phyloP scores from a whole-genome alignment of 2,888 invertebrate genomes.

The Luperina testacea region DNA sequence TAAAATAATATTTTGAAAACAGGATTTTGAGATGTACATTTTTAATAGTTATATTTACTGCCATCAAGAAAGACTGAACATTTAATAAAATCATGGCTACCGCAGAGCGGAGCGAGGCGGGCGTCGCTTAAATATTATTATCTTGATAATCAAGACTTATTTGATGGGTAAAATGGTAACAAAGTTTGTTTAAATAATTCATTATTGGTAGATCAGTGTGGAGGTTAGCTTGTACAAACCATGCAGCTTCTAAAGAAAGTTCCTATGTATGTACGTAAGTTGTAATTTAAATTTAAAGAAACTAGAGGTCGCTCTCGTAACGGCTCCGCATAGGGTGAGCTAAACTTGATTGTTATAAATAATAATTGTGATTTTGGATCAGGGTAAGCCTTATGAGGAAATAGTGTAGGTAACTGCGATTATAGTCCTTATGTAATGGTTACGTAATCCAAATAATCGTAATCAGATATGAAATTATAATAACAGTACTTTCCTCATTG shows the following conservation, averaged over 20 bases:
- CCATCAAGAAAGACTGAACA: slow-evolving; percentile 64
- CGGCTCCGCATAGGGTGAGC: slow-evolving; percentile 76
- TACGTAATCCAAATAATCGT: slow-evolving; percentile 32
- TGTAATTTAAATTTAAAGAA: slow-evolving; percentile 87
- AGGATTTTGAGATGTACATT: slow-evolving; percentile 63
- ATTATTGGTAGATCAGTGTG: slow-evolving; percentile 89
- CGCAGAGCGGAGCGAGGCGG: slow-evolving; percentile 69
- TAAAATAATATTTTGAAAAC: slow-evolving; percentile 57
- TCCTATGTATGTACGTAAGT: slow-evolving; percentile 90
- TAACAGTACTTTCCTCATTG: background rate
- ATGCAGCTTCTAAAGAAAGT: slow-evolving; percentile 90
- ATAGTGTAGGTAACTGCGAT: slow-evolving; percentile 57
- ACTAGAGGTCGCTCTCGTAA: slow-evolving; percentile 83
- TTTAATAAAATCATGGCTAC: slow-evolving; percentile 49
- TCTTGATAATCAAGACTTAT: slow-evolving; percentile 84
- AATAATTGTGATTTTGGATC: slow-evolving; percentile 83
- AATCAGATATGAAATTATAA: slow-evolving; percentile 20
- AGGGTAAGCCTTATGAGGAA: slow-evolving; percentile 82
- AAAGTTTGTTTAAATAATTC: slow-evolving; percentile 84
- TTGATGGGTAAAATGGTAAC: slow-evolving; percentile 81
- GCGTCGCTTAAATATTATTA: slow-evolving; percentile 74
- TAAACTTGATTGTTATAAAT: slow-evolving; percentile 75
- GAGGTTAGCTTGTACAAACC: slow-evolving; percentile 90
- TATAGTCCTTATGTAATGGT: slow-evolving; percentile 48
- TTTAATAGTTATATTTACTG: slow-evolving; percentile 64